These are phyloP conservation scores for Gryllus longicercus DNA, from an alignment of 2,888 invertebrate species.

Conservation along the genomic window DNA sequence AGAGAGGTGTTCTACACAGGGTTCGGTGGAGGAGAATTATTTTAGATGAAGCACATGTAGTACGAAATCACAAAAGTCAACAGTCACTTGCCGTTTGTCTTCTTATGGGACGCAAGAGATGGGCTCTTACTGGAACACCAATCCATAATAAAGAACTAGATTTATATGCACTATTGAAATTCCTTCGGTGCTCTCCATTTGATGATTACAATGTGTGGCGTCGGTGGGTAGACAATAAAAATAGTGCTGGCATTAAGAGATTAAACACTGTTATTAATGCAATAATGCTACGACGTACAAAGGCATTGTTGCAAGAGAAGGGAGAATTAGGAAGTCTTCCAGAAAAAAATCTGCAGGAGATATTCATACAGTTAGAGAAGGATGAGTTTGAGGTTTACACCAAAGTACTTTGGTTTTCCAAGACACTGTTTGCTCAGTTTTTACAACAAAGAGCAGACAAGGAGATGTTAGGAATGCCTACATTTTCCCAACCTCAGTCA, in stretches of 20 bases:
- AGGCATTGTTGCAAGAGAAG: slow-evolving; percentile 66
- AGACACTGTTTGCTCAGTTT: slow-evolving; percentile 72
- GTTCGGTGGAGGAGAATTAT: slow-evolving; percentile 83
- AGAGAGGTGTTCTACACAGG: slow-evolving; percentile 57
- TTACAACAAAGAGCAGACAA: slow-evolving; percentile 72
- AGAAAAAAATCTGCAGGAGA: slow-evolving; percentile 54
- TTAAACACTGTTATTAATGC: slow-evolving; percentile 81
- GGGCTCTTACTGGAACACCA: slow-evolving; percentile 92
- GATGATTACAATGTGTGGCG: slow-evolving; percentile 87
- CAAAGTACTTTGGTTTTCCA: slow-evolving; percentile 54
- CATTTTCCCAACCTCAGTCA: too few species aligned
- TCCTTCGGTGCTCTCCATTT: slow-evolving; percentile 81
- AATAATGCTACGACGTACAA: slow-evolving; percentile 83
- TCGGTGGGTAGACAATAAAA: slow-evolving; percentile 84
- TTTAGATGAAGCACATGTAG: slow-evolving; percentile 89
- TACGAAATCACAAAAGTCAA: slow-evolving; percentile 81
- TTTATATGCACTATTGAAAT: slow-evolving; percentile 75
- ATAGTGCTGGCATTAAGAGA: slow-evolving; percentile 65
- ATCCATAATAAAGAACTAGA: slow-evolving; percentile 91
- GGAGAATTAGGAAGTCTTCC: slow-evolving; percentile 65
- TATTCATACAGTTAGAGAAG: slow-evolving; percentile 61
- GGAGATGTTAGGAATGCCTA: slow-evolving; percentile 41
- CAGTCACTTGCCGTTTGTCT: slow-evolving; percentile 68
- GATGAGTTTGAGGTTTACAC: slow-evolving; percentile 77
- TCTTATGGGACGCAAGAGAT: slow-evolving; percentile 62